Evolutionary conservation across 2,113 vertebrate genomes (phyloP), one percentile per base, ranked within the genome.

Genomic region (Hippoglossus stenolepis): DNA sequence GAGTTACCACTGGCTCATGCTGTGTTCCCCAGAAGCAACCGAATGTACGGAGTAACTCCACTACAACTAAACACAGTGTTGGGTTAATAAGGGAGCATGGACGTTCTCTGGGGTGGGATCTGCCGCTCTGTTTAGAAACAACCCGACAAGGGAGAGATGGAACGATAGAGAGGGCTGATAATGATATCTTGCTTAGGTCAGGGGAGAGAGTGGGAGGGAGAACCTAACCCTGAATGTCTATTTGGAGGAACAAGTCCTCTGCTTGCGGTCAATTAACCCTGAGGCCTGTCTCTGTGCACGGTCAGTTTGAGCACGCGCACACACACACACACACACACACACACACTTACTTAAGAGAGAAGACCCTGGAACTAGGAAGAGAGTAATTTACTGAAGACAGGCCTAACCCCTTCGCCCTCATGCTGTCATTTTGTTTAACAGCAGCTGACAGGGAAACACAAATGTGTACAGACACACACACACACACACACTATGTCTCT

Each of bases 221-320:
- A 84, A 78, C 74, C 74, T 79, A 79, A 87, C 83, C 78, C 77
- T 68, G 69, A 74, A 85, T 86, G 82, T 90, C 85, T 86, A 63
- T 91, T 91, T 89, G 76, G 79, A 83, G 63, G 73, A 89, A 90
- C 90, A 91, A 90, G 83, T 85, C 70, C 87, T 85, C 64, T 35
- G 69, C 84, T 88, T 86, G 77, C 21, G 85, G 71, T 91, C 90
- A 91, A 89, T 91, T 93, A 91, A 91, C 89, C 90, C 84, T 87
- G 77, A 85, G 77, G 82, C 72, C 77, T 85, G 72, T 83, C 85
- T 83, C 68, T 80, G 59, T 77, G 80, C 87, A 83, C 60, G 75
- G 81, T 79, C 58, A 78, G 53, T 74, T 74, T 56, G 70, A 23
- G 6, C 31, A 31, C 31, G 1, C 31, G 7, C 6, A 31, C 5